Conservation (phyloP, 2,113 vertebrate genomes). For the Eretmochelys imbricata region DNA sequence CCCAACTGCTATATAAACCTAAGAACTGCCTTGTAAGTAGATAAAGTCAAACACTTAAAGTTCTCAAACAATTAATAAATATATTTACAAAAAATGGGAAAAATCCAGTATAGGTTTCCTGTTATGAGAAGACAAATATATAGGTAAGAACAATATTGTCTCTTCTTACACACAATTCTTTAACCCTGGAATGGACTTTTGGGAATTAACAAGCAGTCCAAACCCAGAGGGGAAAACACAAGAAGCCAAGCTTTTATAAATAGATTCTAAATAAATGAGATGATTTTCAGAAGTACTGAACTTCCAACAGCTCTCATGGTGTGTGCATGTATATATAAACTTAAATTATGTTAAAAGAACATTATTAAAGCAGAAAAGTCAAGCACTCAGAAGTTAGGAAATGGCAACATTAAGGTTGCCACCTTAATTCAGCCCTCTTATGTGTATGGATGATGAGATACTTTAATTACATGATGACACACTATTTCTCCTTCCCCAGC, state of each 20-base stretch:
- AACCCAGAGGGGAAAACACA: background rate
- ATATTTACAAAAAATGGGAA: background rate
- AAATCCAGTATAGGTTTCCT: background rate
- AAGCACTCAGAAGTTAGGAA: background rate
- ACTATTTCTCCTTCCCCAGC: background rate
- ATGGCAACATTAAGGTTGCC: background rate
- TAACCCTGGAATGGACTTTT: background rate
- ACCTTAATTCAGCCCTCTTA: background rate
- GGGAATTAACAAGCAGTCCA: background rate
- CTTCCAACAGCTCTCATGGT: background rate
- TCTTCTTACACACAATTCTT: background rate
- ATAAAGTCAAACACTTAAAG: background rate
- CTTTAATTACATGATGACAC: background rate
- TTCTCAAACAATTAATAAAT: background rate
- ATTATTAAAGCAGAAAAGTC: background rate
- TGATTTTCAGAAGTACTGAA: background rate
- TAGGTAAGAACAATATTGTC: background rate
- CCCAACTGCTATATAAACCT: background rate
- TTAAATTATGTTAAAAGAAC: background rate
- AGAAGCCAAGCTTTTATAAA: background rate
- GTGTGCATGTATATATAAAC: background rate
- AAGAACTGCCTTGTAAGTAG: slow-evolving; percentile 34
- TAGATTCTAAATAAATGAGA: background rate
- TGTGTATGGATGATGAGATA: background rate
- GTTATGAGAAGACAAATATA: background rate